These are phyloP conservation scores for Ephydatia muelleri DNA, from an alignment of 37 sponge, comb jelly and placozoan species.

Conservation along the genomic window DNA sequence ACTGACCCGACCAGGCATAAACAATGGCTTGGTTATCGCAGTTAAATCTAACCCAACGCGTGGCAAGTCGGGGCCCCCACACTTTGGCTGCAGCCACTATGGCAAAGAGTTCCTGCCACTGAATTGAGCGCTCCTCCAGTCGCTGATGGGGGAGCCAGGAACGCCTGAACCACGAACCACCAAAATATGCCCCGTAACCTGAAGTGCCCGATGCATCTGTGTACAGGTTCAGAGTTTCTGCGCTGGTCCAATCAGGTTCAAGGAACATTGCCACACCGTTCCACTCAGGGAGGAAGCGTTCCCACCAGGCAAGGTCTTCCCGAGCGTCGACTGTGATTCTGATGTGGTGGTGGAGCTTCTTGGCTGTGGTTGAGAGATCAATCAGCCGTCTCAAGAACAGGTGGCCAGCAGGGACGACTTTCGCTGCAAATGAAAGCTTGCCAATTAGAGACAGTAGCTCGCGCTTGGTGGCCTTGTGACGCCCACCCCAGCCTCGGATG, in stretches of 20 bases:
- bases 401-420: constrained; percentile 27
- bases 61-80: constrained; percentile 13
- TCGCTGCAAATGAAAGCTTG: constrained; percentile 19
- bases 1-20: too few relatives aligned
- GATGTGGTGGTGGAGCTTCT: too few relatives aligned
- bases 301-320: too few relatives aligned
- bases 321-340: too few relatives aligned
- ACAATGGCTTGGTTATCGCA: constrained; percentile 40
- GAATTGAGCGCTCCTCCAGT: background rate
- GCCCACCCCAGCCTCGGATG: background rate
- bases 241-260: constrained; percentile 2
- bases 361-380: too few relatives aligned
- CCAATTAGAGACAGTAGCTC: constrained; percentile 25
- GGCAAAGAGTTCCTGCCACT: constrained; percentile 18
- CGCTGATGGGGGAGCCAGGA: background rate
- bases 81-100: constrained; percentile 10
- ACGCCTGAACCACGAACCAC: constrained; percentile 23
- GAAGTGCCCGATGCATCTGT: constrained; percentile 9
- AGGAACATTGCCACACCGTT: too few relatives aligned
- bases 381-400: constrained; percentile 23
- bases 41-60: constrained; percentile 1
- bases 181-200: constrained; percentile 23
- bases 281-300: too few relatives aligned
- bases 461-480: constrained; percentile 8
- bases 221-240: background rate